Percentiles rank a stretch among this genome's conserved stretches.
phyloP scores from a whole-genome alignment of 1,140 invertebrate genomes.

The Holotrichia oblita region DNA sequence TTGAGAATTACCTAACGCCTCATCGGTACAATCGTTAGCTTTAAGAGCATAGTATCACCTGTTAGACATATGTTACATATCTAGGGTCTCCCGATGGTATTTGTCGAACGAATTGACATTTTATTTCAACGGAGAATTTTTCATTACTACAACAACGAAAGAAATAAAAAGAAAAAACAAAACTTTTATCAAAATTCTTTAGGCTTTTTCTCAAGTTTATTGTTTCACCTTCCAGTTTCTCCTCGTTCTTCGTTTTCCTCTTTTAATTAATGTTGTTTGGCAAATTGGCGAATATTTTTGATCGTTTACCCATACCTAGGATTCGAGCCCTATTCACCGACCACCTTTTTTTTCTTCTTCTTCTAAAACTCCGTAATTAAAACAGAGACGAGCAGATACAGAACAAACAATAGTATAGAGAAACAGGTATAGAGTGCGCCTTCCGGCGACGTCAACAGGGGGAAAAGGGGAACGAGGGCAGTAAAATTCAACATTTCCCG shows the following conservation, averaged over 20 bases:
- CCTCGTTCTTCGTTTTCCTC: not conserved
- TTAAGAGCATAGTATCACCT: not conserved
- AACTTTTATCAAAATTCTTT: not conserved
- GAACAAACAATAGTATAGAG: not conserved
- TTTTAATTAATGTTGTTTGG: slow-evolving; percentile 9
- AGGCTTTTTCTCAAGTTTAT: not conserved
- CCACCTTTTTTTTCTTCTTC: not conserved
- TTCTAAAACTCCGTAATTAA: not conserved
- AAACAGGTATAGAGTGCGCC: not conserved
- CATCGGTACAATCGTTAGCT: not conserved
- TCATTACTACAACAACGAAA: not conserved
- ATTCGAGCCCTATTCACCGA: not conserved
- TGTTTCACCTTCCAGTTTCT: not conserved
- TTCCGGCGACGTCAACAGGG: not conserved
- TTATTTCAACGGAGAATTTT: not conserved
- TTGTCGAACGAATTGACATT: not conserved
- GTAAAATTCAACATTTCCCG: slow-evolving; percentile 48
- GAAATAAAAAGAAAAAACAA: not conserved
- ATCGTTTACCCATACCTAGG: not conserved
- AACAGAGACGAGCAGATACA: not conserved
- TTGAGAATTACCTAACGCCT: not conserved
- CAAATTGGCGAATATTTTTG: slow-evolving; percentile 20
- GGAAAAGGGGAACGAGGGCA: too few species aligned
- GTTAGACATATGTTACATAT: not conserved
- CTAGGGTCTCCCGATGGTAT: not conserved